Conservation (phyloP, 2,797 vertebrate genomes). For the Gephyroberyx darwinii region DNA sequence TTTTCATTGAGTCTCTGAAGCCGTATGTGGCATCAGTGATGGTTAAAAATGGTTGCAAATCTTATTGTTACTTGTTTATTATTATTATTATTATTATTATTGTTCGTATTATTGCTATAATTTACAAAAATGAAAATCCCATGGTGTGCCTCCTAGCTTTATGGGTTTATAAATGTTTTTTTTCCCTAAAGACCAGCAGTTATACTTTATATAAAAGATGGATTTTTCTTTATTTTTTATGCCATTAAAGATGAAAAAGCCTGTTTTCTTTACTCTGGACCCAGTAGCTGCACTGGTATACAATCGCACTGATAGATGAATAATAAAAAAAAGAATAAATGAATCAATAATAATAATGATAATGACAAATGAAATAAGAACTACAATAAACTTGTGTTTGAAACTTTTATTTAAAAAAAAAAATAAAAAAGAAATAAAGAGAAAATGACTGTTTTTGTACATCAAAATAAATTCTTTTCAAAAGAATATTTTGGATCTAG, state of each 20-base stretch:
- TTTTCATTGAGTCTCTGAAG: constrained; percentile 86
- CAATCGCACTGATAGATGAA: constrained; percentile 95
- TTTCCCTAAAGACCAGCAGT: constrained; percentile 98
- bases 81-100: constrained; percentile 76
- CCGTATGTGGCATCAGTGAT: constrained; percentile 67
- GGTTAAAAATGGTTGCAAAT: constrained; percentile 83
- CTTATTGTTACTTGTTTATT: constrained; percentile 85
- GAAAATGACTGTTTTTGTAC: constrained; percentile 98
- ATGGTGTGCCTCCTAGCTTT: constrained; percentile 99
- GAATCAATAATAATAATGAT: constrained; percentile 81
- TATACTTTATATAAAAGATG: constrained; percentile 99
- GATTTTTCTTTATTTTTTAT: constrained; percentile 93
- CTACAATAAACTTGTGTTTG: constrained; percentile 92
- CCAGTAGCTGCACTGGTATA: constrained; percentile 98
- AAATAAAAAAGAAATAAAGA: constrained; percentile 70
- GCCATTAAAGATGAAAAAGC: constrained; percentile 87
- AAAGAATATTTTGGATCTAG: constrained; percentile 96
- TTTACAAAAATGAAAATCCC: constrained; percentile 87
- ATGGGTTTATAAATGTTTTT: constrained; percentile 98
- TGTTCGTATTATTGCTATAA: constrained; percentile 76
- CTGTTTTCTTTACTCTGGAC: constrained; percentile 98
- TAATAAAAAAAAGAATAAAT: constrained; percentile 61
- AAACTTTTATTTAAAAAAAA: constrained; percentile 85
- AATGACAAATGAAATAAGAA: constrained; percentile 83
- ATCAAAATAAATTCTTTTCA: constrained; percentile 97